Base-by-base conservation (phyloP, 2,888 invertebrate species). In the Ennomos quercinarius region DNA sequence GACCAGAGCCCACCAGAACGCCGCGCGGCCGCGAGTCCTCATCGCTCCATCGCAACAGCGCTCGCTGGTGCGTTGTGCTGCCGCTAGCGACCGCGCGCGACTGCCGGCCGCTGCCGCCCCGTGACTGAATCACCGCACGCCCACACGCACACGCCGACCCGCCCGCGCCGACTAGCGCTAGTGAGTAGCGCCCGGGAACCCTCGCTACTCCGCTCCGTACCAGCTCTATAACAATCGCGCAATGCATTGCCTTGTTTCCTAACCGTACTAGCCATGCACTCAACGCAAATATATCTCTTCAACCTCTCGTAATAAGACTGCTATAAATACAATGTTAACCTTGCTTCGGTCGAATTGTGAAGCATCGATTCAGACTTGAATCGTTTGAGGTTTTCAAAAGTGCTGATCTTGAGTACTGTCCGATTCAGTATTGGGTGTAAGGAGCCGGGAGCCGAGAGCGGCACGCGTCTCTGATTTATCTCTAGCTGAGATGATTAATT, bases 1-100 rank as follows among this genome's bases (percentile, higher is more conserved):
- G 82, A 89, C 82, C 83, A 89, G 83, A 80, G 87, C 87, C 89
- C 87, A 87, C 86, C 86, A 87, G 78, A 85, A 81, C 86, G 89
- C 89, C 88, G 89, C 90, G 88, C 89, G 87, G 86, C 86, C 87
- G 80, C 87, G 78, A 75, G 86, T 80, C 84, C 79, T 91, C 91
- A 91, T 91, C 89, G 91, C 91, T 87, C 91, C 91, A 91, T 91
- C 86, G 89, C 83, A 76, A 70, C 81, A 78, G 84, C 79, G 82
- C 86, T 78, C 76, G 73, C 76, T 71, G 74, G 57, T 61, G 67
- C 75, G 67, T 67, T 70, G 78, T 74, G 79, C 73, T 75, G 72
- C 70, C 74, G 70, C 71, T 72, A 70, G 72, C 77, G 76, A 72
- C 73, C 87, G 87, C 89, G 89, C 91, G 86, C 91, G 91, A 91